These are phyloP conservation scores for Fregata magnificens DNA, from an alignment of 2,113 vertebrate species.

Conservation along the genomic window DNA sequence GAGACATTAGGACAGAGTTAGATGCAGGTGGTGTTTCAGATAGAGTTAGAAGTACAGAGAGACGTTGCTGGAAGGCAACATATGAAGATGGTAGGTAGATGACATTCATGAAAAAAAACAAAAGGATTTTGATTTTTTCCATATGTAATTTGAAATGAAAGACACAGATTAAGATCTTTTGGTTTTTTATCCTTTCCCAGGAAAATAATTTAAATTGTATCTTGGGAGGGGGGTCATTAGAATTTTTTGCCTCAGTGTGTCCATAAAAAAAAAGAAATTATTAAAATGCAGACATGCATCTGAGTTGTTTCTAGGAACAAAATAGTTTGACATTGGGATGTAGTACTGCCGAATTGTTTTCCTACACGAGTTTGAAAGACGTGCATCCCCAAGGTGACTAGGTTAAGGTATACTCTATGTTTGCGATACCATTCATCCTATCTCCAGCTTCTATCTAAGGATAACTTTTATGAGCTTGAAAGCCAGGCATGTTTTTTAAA, in stretches of 20 bases:
- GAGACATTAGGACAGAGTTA: not conserved
- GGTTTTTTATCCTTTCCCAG: slow-evolving; percentile 24
- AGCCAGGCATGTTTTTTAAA: not conserved
- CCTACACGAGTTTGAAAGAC: rapidly evolving
- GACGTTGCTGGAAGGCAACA: slow-evolving; percentile 15
- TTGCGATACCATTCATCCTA: not conserved
- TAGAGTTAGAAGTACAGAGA: not conserved
- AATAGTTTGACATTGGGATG: not conserved
- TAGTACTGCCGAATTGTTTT: not conserved
- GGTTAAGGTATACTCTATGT: not conserved
- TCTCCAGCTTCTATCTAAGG: not conserved
- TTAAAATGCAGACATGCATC: not conserved
- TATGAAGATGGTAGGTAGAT: not conserved
- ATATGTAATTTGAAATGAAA: slow-evolving; percentile 54
- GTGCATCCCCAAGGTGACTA: not conserved
- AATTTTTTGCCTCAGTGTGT: slow-evolving; percentile 15
- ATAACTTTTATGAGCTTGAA: not conserved
- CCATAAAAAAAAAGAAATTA: not conserved
- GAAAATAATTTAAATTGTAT: slow-evolving; percentile 55
- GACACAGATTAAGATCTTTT: slow-evolving; percentile 24
- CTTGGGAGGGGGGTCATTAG: slow-evolving; percentile 4
- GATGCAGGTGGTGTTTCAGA: not conserved
- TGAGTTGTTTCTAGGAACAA: not conserved
- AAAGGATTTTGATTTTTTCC: not conserved
- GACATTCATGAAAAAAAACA: slow-evolving; percentile 5